These are phyloP conservation scores for Harpalus rubripes DNA, from an alignment of 2,888 invertebrate species.

Conservation along the genomic window DNA sequence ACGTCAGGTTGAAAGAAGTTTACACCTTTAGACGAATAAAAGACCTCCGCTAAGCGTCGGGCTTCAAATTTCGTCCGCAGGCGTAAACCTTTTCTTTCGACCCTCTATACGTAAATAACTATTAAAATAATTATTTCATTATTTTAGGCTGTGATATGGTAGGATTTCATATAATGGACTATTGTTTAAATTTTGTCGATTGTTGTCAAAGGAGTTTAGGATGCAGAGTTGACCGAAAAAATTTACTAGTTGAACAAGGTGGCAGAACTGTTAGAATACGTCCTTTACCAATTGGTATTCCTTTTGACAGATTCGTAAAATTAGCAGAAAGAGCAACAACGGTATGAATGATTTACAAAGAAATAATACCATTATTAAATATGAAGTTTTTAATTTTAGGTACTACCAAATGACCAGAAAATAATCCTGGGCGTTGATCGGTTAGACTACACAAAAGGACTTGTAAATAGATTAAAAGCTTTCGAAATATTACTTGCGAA, in stretches of 20 bases:
- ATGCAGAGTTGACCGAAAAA: constrained; percentile 92
- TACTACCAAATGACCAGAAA: constrained; percentile 86
- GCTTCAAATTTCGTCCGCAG: no score
- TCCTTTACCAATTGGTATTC: constrained; percentile 93
- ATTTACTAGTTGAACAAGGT: constrained; percentile 91
- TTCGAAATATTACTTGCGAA: constrained; percentile 90
- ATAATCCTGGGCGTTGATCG: constrained; percentile 93
- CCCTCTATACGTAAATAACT: no score
- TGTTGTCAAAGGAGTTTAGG: constrained; percentile 93
- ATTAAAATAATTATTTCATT: background rate
- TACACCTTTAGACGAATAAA: no score
- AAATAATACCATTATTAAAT: background rate
- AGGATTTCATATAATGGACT: constrained; percentile 94
- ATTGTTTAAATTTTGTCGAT: constrained; percentile 94
- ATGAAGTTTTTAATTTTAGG: constrained; percentile 72
- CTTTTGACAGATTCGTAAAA: constrained; percentile 91
- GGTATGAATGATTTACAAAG: constrained; percentile 72
- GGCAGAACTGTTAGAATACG: constrained; percentile 91
- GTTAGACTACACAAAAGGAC: constrained; percentile 93
- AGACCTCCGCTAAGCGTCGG: no score
- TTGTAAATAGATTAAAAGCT: constrained; percentile 90
- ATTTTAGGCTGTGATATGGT: constrained; percentile 90
- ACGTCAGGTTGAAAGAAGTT: no score
- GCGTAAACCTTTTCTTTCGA: no score
- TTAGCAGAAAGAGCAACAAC: constrained; percentile 85